Percentiles rank a stretch among this genome's conserved stretches.
These are phyloP conservation scores for Uropsilus gracilis DNA, from an alignment of 2,113 vertebrate species.

Conservation along the genomic window DNA sequence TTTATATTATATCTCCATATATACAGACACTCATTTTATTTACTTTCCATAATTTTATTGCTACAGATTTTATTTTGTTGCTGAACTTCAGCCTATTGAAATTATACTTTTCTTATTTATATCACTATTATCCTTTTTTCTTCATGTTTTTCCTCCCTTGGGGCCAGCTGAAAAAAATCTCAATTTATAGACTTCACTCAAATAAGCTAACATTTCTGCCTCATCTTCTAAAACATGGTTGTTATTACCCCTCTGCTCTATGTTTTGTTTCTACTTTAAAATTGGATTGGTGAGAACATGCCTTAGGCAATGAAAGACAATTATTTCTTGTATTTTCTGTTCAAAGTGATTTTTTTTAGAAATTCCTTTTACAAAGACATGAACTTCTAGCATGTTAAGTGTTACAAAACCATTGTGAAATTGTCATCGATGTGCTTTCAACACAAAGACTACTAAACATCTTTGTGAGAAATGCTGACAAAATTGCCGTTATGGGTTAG, in stretches of 20 bases:
- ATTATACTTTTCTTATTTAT: slow-evolving; percentile 1
- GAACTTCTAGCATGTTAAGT: slow-evolving; percentile 43
- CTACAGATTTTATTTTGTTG: background rate
- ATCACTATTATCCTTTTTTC: background rate
- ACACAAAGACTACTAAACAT: background rate
- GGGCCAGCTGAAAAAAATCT: background rate
- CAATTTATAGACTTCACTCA: background rate
- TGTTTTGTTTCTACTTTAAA: slow-evolving; percentile 50
- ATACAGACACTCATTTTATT: background rate
- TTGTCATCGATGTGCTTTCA: background rate
- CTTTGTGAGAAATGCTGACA: background rate
- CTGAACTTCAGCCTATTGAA: background rate
- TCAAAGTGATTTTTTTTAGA: slow-evolving; percentile 34
- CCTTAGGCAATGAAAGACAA: slow-evolving; percentile 53
- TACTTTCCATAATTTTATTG: slow-evolving; percentile 1
- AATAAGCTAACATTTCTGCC: slow-evolving; percentile 30
- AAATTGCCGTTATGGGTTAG: background rate
- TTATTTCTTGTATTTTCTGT: slow-evolving; percentile 60
- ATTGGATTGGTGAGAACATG: slow-evolving; percentile 46
- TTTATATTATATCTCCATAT: background rate
- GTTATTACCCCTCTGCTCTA: slow-evolving; percentile 18
- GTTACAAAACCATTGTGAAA: background rate
- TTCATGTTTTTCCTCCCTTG: slow-evolving; percentile 3
- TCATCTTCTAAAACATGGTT: slow-evolving; percentile 33
- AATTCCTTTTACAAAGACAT: slow-evolving; percentile 37